Percentiles rank a stretch among this genome's conserved stretches.
Evolutionary conservation across 2,113 vertebrate species (phyloP).

Genomic region (Phylloscopus whistleri): DNA sequence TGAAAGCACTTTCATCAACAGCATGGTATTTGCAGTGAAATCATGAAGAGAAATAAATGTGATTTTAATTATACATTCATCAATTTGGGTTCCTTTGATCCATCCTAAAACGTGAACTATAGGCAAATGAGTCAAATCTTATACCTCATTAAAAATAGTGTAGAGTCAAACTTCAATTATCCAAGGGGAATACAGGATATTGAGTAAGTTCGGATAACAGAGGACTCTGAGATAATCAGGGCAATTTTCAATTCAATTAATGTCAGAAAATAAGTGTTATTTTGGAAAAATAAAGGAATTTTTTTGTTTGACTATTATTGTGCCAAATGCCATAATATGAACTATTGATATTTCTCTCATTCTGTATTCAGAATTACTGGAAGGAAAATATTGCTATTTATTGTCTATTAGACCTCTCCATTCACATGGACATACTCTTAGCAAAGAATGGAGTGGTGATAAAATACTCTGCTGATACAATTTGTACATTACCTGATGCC

Average conservation of each 20-base stretch:
- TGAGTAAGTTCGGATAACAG: not conserved
- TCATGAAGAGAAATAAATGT: slow-evolving; percentile 18
- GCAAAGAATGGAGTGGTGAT: not conserved
- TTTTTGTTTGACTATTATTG: not conserved
- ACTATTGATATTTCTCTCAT: not conserved
- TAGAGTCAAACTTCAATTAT: slow-evolving; percentile 39
- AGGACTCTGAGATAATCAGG: slow-evolving; percentile 20
- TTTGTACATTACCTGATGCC: not conserved
- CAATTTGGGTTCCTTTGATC: slow-evolving; percentile 44
- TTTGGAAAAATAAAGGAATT: not conserved
- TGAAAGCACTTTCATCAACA: slow-evolving; percentile 17
- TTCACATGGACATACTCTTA: not conserved
- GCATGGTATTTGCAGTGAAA: slow-evolving; percentile 1
- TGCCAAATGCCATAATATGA: not conserved
- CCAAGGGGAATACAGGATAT: not conserved
- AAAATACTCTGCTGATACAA: not conserved
- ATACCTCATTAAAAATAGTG: slow-evolving; percentile 36
- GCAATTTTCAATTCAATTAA: slow-evolving; percentile 16
- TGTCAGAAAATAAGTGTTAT: not conserved
- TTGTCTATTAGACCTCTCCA: not conserved
- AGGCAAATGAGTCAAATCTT: slow-evolving; percentile 34
- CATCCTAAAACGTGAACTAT: slow-evolving; percentile 19
- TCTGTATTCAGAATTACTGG: not conserved
- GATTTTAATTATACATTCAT: slow-evolving; percentile 48
- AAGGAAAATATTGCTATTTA: not conserved